Percentiles rank a stretch among this genome's conserved stretches.
These are phyloP conservation scores for Acanthoscelides obtectus DNA, from an alignment of 2,888 invertebrate species.

Conservation along the genomic window DNA sequence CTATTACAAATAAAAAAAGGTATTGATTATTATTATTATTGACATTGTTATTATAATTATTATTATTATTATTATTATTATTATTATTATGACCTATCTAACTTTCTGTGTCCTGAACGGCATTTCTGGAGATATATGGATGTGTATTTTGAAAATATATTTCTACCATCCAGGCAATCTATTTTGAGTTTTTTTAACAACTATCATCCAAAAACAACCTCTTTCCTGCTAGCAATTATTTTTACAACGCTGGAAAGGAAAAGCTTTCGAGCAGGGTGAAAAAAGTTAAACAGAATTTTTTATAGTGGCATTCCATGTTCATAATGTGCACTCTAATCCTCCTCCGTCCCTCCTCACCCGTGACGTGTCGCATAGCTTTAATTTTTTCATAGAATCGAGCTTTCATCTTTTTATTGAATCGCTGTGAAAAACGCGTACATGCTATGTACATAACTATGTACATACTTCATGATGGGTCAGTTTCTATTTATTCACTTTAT, in stretches of 20 bases:
- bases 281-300: background rate
- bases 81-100: no score
- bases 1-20: no score
- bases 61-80: no score
- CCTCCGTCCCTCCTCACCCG: background rate
- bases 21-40: no score
- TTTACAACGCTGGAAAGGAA: background rate
- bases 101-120: no score
- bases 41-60: no score
- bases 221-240: background rate
- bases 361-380: background rate
- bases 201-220: background rate
- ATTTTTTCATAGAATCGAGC: background rate
- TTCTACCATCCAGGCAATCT: no score
- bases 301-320: background rate
- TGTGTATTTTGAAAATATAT: no score
- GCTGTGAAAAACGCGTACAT: background rate
- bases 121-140: no score
- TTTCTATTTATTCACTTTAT: background rate
- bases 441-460: background rate
- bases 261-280: background rate
- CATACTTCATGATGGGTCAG: background rate
- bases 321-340: background rate
- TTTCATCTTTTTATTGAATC: background rate
- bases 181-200: background rate